phyloP scores from a whole-genome alignment of 2,113 vertebrate species.

The Eulemur rufifrons region DNA sequence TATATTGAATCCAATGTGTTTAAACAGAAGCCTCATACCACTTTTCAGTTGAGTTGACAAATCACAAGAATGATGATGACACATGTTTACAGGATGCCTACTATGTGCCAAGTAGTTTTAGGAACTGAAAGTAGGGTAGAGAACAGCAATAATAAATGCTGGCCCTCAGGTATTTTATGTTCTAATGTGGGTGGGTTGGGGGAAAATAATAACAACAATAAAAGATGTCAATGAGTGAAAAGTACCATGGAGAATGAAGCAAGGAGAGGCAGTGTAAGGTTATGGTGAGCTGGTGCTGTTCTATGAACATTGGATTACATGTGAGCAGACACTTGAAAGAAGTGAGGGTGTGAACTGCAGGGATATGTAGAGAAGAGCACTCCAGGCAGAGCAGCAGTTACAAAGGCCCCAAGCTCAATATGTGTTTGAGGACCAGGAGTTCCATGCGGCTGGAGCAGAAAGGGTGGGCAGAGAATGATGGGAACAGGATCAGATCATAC shows the following conservation, averaged over 20 bases:
- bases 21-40: not conserved
- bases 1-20: not conserved
- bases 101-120: not conserved
- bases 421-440: not conserved
- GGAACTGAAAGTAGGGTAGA: not conserved
- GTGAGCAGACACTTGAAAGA: not conserved
- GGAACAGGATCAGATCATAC: not conserved
- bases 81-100: not conserved
- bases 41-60: not conserved
- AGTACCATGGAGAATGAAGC: not conserved
- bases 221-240: not conserved
- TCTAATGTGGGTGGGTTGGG: not conserved
- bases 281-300: not conserved
- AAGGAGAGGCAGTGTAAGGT: not conserved
- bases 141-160: not conserved
- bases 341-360: not conserved
- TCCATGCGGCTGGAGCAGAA: not conserved
- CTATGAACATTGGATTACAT: not conserved
- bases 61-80: not conserved
- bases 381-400: not conserved
- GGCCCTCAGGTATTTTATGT: not conserved
- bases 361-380: not conserved
- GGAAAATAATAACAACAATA: not conserved
- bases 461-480: not conserved
- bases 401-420: not conserved